Conservation (phyloP, 2,888 invertebrate genomes). For the Nomada ferruginata region DNA sequence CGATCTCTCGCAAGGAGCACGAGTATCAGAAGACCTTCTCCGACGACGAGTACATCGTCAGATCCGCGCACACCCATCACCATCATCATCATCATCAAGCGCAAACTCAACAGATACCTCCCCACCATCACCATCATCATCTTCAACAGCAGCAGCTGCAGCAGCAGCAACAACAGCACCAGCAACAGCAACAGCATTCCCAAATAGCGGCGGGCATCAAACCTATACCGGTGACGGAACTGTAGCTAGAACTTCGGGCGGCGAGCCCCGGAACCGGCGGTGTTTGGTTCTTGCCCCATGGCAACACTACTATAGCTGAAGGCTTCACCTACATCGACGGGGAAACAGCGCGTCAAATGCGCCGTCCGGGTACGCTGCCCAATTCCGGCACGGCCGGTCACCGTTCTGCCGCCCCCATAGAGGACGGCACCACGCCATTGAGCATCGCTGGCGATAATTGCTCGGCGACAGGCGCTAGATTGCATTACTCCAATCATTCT, state of each 20-base stretch:
- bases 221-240: constrained; percentile 95
- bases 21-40: constrained; percentile 96
- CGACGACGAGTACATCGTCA: constrained; percentile 93
- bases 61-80: constrained; percentile 87
- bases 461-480: constrained; percentile 48
- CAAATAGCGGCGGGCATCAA: constrained; percentile 84
- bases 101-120: constrained; percentile 82
- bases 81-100: constrained; percentile 83
- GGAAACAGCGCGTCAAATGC: constrained; percentile 87
- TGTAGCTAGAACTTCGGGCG: constrained; percentile 98
- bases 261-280: constrained; percentile 88
- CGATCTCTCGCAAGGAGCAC: constrained; percentile 91
- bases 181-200: constrained; percentile 84
- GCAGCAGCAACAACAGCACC: constrained; percentile 81
- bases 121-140: constrained; percentile 79
- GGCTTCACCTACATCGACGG: constrained; percentile 92
- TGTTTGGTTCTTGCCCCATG: constrained; percentile 90
- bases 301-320: constrained; percentile 88
- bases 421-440: constrained; percentile 47
- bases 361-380: constrained; percentile 83
- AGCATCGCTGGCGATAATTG: constrained; percentile 51
- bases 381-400: constrained; percentile 64
- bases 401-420: constrained; percentile 49
- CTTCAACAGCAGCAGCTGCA: constrained; percentile 77
- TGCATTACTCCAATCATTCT: constrained; percentile 76